Conservation (phyloP, 2,113 vertebrate genomes). For the Dromaius novaehollandiae region DNA sequence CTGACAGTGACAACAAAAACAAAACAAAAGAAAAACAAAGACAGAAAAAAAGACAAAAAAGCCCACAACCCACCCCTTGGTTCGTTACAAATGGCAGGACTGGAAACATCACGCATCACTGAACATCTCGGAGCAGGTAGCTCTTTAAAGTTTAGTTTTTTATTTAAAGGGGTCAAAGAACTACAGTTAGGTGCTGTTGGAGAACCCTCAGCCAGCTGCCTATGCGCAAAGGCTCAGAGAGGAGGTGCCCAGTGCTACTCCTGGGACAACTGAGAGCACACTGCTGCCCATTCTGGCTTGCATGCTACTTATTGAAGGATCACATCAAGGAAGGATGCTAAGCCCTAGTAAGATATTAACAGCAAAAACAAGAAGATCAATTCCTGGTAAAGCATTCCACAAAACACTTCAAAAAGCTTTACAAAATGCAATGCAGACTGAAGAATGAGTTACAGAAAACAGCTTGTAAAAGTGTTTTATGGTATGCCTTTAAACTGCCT, state of each 20-base stretch:
- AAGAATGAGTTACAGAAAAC: background rate
- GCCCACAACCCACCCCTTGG: fast-evolving
- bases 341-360: background rate
- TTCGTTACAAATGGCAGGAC: no score
- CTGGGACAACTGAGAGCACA: background rate
- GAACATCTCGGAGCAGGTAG: background rate
- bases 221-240: background rate
- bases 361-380: background rate
- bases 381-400: background rate
- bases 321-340: no score
- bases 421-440: background rate
- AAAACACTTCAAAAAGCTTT: background rate
- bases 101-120: background rate
- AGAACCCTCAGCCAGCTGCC: background rate
- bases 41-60: no score
- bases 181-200: background rate
- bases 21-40: no score
- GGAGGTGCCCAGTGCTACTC: background rate
- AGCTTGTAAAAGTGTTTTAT: background rate
- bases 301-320: background rate
- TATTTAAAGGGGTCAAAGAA: background rate
- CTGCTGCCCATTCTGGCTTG: background rate
- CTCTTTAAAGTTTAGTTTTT: no score
- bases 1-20: background rate
- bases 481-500: background rate